Conservation (phyloP, 2,797 vertebrate species). For the Bradypodion pumilum region DNA sequence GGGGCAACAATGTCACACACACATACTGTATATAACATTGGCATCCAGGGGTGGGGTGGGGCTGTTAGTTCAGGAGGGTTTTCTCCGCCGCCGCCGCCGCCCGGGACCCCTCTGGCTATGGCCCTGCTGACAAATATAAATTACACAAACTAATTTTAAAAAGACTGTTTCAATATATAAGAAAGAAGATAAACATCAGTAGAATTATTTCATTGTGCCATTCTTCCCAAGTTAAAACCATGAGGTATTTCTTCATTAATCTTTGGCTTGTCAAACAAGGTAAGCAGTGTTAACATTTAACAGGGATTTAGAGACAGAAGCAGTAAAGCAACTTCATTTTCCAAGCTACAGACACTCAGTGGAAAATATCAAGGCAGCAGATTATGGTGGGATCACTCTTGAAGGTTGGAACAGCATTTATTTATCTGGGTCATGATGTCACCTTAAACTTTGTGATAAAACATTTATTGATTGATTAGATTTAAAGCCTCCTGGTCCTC, state of each 20-base stretch:
- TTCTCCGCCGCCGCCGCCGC: too few species aligned
- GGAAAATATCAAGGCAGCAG: slow-evolving; percentile 34
- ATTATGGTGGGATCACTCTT: slow-evolving; percentile 22
- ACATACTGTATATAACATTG: too few species aligned
- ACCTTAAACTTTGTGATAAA: slow-evolving; percentile 7
- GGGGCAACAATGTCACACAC: too few species aligned
- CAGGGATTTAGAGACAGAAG: slow-evolving; percentile 45
- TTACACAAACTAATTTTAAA: slow-evolving; percentile 36
- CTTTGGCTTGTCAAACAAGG: slow-evolving; percentile 48
- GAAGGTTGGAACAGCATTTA: background rate
- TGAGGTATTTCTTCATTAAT: slow-evolving; percentile 59
- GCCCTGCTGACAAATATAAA: slow-evolving; percentile 43
- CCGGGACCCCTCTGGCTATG: too few species aligned
- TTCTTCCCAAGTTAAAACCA: slow-evolving; percentile 38
- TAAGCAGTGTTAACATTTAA: slow-evolving; percentile 46
- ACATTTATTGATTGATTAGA: too few species aligned
- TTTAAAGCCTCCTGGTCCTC: too few species aligned
- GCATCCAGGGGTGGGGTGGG: too few species aligned
- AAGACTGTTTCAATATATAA: slow-evolving; percentile 43
- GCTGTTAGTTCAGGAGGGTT: too few species aligned
- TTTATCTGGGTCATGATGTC: slow-evolving; percentile 28
- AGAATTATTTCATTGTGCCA: slow-evolving; percentile 58
- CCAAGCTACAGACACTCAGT: slow-evolving; percentile 36
- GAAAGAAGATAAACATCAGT: slow-evolving; percentile 59
- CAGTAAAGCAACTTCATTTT: slow-evolving; percentile 49